Base-by-base conservation (phyloP, 2,888 invertebrate species). In the Agonum fuliginosum region DNA sequence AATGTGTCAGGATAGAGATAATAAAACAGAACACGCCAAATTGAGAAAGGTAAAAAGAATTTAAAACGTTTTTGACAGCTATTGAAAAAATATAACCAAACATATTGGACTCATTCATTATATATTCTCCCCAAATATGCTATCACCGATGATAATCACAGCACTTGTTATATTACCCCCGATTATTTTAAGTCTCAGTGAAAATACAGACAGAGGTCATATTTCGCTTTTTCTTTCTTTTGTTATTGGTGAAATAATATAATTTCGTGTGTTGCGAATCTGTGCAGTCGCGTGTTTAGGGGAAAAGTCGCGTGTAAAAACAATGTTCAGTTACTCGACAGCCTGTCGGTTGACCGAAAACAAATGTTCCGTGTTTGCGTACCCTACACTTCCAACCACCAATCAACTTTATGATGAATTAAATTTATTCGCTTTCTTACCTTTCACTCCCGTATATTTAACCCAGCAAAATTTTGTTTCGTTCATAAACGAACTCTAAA, bases 341-440 rank as follows among this genome's bases (percentile, higher is more conserved):
- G 58, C 17, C 27, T 62, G 58, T 30, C 27, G 58, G 58, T 30
- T 62, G 58, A 62, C 58, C 58, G 58, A 62, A 62, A 62, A 62
- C 30, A 62, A 62, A 62, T 62, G 58, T 62, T 62, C 17, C 58
- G 58, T 62, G 58, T 30, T 62, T 62, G 58, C 30, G 58, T 62
- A 30, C 58, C 58, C 58, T 62, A 14, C 30, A 62, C 27, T 17
- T 62, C 34, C 27, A 62, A 30, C 58, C 54, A 27, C 22, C 58
- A 27, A 30, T 62, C 58, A 62, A 62, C 14, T 30, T 62, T 62
- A 62, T 62, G 58, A 62, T 30, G 17, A 62, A 62, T 62, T 30
- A 62, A 62, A 62, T 62, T 62, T 62, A 30, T 27, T 62, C 30
- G 5, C 27, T 30, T 62, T 27, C 54, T 27, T 54, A 54, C 54